Percentiles rank a stretch among this genome's conserved stretches.
phyloP scores from a whole-genome alignment of 2,888 invertebrate genomes.

The Lottia scabra region DNA sequence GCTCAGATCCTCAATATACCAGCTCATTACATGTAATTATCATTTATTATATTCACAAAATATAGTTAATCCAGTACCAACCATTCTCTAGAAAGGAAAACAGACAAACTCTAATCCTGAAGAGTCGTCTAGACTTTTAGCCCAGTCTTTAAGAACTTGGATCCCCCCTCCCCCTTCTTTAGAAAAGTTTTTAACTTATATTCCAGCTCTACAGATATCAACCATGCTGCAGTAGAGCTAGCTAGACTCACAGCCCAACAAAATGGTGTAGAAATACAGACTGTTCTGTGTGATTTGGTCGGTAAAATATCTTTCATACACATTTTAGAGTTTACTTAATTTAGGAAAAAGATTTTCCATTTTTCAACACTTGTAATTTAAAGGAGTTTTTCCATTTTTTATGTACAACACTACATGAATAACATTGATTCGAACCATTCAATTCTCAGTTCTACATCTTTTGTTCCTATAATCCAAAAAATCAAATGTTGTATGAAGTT shows the following conservation, averaged over 20 bases:
- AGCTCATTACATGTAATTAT: conserved; percentile 72
- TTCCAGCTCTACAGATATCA: conserved; percentile 79
- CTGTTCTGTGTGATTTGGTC: conserved; percentile 69
- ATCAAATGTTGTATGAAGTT: no score
- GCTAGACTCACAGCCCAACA: conserved; percentile 78
- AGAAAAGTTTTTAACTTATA: background rate
- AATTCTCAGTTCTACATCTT: no score
- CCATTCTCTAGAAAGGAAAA: no score
- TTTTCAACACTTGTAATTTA: background rate
- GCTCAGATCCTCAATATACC: conserved; percentile 74
- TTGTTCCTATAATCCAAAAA: no score
- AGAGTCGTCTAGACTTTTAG: no score
- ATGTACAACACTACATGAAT: no score
- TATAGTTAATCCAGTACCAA: no score
- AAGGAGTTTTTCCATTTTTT: no score
- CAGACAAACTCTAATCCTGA: no score
- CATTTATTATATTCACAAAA: no score
- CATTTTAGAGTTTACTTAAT: background rate
- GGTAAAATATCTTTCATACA: conserved; percentile 11
- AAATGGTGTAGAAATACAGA: conserved; percentile 75
- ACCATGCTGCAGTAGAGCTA: conserved; percentile 81
- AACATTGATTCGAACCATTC: no score
- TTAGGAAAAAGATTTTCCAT: background rate
- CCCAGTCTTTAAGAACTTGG: background rate
- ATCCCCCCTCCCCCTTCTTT: no score